These are phyloP conservation scores for Redunca redunca DNA, from an alignment of 2,113 vertebrate species.

Conservation along the genomic window DNA sequence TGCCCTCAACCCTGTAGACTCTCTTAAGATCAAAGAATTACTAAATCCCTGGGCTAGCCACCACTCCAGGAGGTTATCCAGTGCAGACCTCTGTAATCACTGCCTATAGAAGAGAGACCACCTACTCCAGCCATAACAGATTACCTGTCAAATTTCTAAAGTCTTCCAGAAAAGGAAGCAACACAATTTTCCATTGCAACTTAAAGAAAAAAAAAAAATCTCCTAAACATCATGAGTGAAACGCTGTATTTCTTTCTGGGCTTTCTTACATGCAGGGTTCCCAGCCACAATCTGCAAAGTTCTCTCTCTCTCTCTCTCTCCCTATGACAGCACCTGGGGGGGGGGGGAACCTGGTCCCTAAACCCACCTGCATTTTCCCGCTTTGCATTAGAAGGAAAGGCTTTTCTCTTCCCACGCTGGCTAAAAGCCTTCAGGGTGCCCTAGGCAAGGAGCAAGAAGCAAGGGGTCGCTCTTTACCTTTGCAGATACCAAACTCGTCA, in stretches of 20 bases:
- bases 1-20: background rate
- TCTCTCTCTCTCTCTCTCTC: background rate
- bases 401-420: background rate
- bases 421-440: constrained; percentile 23
- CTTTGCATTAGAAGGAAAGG: background rate
- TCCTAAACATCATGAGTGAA: background rate
- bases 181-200: background rate
- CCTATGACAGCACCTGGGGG: background rate
- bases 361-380: background rate
- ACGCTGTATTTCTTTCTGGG: background rate
- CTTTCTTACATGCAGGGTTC: background rate
- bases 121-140: background rate
- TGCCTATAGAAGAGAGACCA: background rate
- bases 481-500: constrained; percentile 96
- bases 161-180: constrained; percentile 16
- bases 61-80: constrained; percentile 6
- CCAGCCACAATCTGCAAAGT: background rate
- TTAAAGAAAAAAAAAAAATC: background rate
- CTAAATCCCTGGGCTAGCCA: background rate
- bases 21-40: constrained; percentile 54
- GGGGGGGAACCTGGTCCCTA: background rate
- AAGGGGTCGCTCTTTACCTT: constrained; percentile 83
- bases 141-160: constrained; percentile 22
- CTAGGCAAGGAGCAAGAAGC: constrained; percentile 24
- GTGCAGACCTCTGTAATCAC: background rate